phyloP scores from a whole-genome alignment of 2,113 vertebrate species.

The Heloderma charlesbogerti region DNA sequence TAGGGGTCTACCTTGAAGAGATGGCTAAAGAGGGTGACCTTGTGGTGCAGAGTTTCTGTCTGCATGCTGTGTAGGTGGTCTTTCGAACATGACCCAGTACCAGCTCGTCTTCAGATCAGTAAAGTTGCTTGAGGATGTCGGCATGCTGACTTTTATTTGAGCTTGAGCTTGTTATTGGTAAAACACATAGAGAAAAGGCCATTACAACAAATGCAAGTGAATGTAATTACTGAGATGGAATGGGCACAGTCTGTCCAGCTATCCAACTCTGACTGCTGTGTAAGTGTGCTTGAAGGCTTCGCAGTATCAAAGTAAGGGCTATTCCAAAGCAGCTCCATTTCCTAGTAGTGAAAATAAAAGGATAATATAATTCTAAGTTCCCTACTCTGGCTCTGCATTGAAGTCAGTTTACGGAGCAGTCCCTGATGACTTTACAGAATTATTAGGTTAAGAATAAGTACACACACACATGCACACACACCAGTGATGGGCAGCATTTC shows the following conservation, averaged over 20 bases:
- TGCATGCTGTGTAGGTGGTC: neutral
- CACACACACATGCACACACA: too few relatives aligned
- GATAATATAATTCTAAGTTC: too few relatives aligned
- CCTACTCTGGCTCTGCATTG: neutral
- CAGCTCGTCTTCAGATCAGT: neutral
- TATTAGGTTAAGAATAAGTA: neutral
- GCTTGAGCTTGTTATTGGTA: too few relatives aligned
- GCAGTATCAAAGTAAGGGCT: too few relatives aligned
- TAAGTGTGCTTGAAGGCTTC: too few relatives aligned
- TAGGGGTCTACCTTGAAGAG: neutral
- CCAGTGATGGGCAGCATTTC: neutral
- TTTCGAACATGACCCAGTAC: neutral
- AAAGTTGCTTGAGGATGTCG: neutral
- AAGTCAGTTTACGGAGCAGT: neutral
- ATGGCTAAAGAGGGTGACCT: neutral
- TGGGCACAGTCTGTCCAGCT: too few relatives aligned
- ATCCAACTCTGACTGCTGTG: too few relatives aligned
- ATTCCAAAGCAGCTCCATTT: too few relatives aligned
- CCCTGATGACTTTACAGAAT: neutral
- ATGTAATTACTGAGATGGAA: too few relatives aligned
- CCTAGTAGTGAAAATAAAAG: too few relatives aligned
- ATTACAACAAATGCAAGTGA: too few relatives aligned
- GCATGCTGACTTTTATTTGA: neutral
- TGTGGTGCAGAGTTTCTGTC: neutral
- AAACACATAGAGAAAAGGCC: too few relatives aligned